phyloP scores from a whole-genome alignment of 2,888 invertebrate species.

The Volucella inanis region DNA sequence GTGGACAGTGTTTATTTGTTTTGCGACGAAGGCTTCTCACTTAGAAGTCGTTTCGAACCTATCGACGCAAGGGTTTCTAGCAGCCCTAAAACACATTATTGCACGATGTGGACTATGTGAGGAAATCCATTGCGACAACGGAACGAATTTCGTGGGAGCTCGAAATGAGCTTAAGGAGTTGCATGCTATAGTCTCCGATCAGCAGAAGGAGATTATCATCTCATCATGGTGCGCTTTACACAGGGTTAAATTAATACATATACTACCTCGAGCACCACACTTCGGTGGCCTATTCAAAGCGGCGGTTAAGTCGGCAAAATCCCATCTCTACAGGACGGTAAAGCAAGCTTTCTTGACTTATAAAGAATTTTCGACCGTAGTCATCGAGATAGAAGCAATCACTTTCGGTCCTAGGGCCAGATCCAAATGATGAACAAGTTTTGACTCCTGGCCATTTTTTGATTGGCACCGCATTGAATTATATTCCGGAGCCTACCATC shows the following conservation, averaged over 20 bases:
- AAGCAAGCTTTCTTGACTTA: neutral
- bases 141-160: slow-evolving; percentile 11
- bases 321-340: slow-evolving; percentile 5
- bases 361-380: neutral
- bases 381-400: neutral
- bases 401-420: neutral
- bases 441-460: too few species aligned
- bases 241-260: slow-evolving; percentile 2
- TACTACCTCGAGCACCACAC: slow-evolving; percentile 20
- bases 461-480: neutral
- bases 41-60: slow-evolving; percentile 7
- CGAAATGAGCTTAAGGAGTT: neutral
- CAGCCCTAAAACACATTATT: neutral
- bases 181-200: neutral
- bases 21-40: slow-evolving; percentile 13
- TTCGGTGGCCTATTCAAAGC: slow-evolving; percentile 31
- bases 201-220: neutral
- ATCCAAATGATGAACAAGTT: neutral
- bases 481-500: too few species aligned
- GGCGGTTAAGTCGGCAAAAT: slow-evolving; percentile 8
- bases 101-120: neutral
- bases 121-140: slow-evolving; percentile 4
- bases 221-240: slow-evolving; percentile 18
- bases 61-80: slow-evolving; percentile 3
- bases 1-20: slow-evolving; percentile 15